A percentile compares a stretch with the other conserved stretches of the same genome.
These are phyloP conservation scores for Callaeas wilsoni DNA, from an alignment of 2,113 vertebrate genomes.

Conservation along the genomic window DNA sequence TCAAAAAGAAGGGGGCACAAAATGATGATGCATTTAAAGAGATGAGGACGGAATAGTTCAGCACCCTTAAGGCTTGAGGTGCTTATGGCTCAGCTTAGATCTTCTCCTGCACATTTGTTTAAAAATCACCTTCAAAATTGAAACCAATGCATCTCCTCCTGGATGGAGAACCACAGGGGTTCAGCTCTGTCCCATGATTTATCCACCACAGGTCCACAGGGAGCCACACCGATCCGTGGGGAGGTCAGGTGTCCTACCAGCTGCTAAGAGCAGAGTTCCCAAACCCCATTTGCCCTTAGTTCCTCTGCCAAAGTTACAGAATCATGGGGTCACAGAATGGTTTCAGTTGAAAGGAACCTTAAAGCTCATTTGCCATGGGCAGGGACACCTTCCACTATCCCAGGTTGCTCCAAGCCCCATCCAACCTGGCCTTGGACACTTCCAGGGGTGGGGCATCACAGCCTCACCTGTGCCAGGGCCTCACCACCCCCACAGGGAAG, in stretches of 20 bases:
- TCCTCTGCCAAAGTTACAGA: neutral
- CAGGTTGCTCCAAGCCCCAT: neutral
- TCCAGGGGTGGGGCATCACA: neutral
- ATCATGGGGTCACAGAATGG: neutral
- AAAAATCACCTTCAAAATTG: accelerated
- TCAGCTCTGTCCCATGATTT: accelerated
- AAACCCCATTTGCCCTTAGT: accelerated
- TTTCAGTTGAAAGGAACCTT: neutral
- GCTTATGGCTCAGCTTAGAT: accelerated
- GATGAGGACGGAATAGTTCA: neutral
- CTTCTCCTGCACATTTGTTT: neutral
- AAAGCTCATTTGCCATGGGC: neutral
- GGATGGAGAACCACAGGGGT: neutral
- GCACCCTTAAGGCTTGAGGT: neutral
- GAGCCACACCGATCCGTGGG: accelerated
- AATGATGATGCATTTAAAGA: neutral
- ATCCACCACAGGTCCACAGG: neutral
- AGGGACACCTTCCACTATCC: neutral
- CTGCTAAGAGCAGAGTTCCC: neutral
- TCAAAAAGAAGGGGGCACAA: neutral
- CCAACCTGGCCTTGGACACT: neutral
- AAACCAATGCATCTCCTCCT: neutral
- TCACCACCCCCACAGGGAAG: neutral
- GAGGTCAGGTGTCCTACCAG: neutral
- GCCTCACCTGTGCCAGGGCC: neutral